Base-by-base conservation (phyloP, 35 echinoderm and acorn worm species). In the Diadema setosum region DNA sequence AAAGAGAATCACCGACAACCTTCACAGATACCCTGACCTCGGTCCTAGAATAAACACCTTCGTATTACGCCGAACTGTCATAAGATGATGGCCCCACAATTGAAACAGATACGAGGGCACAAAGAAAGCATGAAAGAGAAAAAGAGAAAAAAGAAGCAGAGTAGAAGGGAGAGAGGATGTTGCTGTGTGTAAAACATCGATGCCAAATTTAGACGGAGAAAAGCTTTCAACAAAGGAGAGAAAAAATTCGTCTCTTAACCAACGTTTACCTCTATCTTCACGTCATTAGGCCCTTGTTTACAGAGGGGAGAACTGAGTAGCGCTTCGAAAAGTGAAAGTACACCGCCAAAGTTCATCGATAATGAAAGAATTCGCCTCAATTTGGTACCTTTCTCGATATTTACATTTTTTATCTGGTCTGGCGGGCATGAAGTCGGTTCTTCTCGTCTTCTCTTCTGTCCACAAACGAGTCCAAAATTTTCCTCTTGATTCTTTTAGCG, bases 261-360 rank as follows among this genome's bases (percentile, higher is more conserved):
- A 44, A 78, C 73, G 40, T 44, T 44, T 78, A 14, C 73, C 25
- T 78, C 73, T 20, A 44, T 78, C 40, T 78, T 44, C 35, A 78
- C 73, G 73, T 44, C 73, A 78, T 78, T 78, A 78, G 40, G 44
- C 6, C 44, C 1, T 26, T 78, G 44, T 78, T 78, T 78, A 78
- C 73, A 78, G 44, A 78, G 37, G 40, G 73, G 24, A 36, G 37
- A 67, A 26, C 44, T 21, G 73, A 39, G 40, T 14, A 78, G 73
- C 37, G 24, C 73, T 78, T 41, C 73, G 30, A 78, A 78, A 78
- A 78, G 35, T 78, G 63, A 78, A 78, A 78, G 73, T 78, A 78
- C 73, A 78, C 40, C 73, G 40, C 24, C 40, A 44, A 78, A 78
- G 73, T 78, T 78, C 73, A 78, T 9, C 9, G 12, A 67, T 78